Evolutionary conservation across 2,888 invertebrate species (phyloP), one percentile per base, ranked within the genome.

Genomic region (Drosophila dives): DNA sequence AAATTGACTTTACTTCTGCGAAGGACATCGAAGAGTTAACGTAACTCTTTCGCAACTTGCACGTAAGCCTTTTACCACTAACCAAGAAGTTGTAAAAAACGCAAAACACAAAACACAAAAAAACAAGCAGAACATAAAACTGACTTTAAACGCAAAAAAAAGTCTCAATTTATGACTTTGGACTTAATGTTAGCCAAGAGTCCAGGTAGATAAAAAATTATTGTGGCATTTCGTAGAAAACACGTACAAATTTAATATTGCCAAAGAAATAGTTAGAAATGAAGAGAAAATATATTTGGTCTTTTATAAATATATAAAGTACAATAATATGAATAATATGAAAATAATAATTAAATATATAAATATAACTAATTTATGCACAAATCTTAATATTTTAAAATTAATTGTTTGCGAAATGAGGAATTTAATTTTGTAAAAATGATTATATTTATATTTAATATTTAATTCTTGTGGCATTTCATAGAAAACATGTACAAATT

Each of bases 31-130:
- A 81, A 81, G 90, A 91, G 79, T 77, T 91, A 88, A 91, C 82
- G 91, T 80, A 91, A 91, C 91, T 91, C 92, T 91, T 91, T 91
- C 91, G 87, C 82, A 81, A 91, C 85, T 87, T 82, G 64, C 72
- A 71, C 78, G 78, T 77, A 81, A 87, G 74, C 71, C 54, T 64
- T 84, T 85, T 81, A 80, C 71, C 49, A 48, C 66, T 80, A 60
- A 63, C 54, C 51, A 26, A 67, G 56, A 66, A 73, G 72, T 81
- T 75, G 67, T 72, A 72, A 69, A 82, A 76, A 66, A 58, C 49
- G 26, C 26, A 26, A 26, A 26, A 26, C 26, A 26, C 26, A 20
- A 10, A 5, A n/a, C 33, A 11, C 4, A 33, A 8, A 4, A 40
- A 40, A 40, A n/a, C n/a, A 40, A n/a, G 20, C 20, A 45, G 20